Conservation (phyloP, 2,888 invertebrate genomes). For the Drosophila kanekoi region DNA sequence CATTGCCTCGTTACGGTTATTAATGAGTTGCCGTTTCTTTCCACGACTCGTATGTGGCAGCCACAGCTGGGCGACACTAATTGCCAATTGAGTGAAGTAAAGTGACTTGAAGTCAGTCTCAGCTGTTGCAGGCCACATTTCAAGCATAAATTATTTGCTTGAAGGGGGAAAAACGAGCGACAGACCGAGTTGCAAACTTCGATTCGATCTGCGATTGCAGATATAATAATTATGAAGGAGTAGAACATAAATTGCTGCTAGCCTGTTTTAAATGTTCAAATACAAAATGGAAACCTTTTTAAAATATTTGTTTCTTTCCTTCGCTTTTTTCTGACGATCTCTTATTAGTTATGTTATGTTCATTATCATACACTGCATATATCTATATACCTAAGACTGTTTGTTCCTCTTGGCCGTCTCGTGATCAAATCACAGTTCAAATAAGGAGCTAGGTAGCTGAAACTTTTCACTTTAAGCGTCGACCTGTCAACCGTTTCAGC, state of each 20-base stretch:
- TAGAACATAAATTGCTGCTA: too few species aligned
- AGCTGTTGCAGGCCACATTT: slow-evolving; percentile 11
- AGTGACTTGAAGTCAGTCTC: slow-evolving; percentile 26
- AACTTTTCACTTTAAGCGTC: slow-evolving; percentile 26
- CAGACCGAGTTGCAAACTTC: not conserved
- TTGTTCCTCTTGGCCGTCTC: too few species aligned
- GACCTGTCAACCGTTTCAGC: slow-evolving; percentile 29
- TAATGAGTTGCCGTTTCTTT: slow-evolving; percentile 66
- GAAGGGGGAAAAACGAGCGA: not conserved
- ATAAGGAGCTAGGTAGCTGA: too few species aligned
- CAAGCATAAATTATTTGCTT: slow-evolving; percentile 21
- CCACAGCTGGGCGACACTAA: slow-evolving; percentile 63
- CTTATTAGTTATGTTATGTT: too few species aligned
- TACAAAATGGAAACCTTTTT: too few species aligned
- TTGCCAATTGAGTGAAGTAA: slow-evolving; percentile 61
- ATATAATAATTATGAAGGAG: too few species aligned
- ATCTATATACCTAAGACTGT: too few species aligned
- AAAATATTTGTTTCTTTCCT: too few species aligned
- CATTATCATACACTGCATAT: too few species aligned
- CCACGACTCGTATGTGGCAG: slow-evolving; percentile 1
- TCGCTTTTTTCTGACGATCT: too few species aligned
- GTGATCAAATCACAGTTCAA: too few species aligned
- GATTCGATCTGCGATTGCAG: not conserved
- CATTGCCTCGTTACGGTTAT: slow-evolving; percentile 54
- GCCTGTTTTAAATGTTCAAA: too few species aligned